Evolutionary conservation across 2,113 vertebrate genomes (phyloP).

Genomic region (Bucco capensis): DNA sequence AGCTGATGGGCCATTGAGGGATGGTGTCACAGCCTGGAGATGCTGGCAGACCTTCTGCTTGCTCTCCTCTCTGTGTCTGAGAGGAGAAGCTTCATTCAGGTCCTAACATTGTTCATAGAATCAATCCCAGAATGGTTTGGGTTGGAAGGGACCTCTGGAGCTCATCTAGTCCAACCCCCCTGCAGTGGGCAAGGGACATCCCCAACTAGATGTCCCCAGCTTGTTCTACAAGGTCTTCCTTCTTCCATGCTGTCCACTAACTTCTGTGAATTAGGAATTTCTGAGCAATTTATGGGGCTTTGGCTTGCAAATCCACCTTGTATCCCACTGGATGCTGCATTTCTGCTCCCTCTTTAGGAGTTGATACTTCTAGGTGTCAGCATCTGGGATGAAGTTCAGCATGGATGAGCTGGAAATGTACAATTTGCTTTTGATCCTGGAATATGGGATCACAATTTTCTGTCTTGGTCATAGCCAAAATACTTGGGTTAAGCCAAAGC

Average conservation of each 20-base stretch:
- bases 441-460: not conserved
- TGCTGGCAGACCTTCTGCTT: accelerated
- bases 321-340: not conserved
- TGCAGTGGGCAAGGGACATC: too few species aligned
- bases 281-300: not conserved
- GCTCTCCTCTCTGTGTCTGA: not conserved
- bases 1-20: not conserved
- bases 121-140: too few species aligned
- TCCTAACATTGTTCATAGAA: too few species aligned
- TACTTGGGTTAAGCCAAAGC: not conserved
- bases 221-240: not conserved
- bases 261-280: not conserved
- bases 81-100: not conserved
- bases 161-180: too few species aligned
- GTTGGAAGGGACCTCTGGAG: too few species aligned
- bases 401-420: not conserved
- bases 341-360: not conserved
- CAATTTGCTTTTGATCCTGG: not conserved
- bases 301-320: not conserved
- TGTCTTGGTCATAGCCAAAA: not conserved
- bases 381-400: not conserved
- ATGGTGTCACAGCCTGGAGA: not conserved
- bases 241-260: accelerated
- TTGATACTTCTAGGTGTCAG: not conserved
- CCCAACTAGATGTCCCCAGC: too few species aligned